phyloP scores from a whole-genome alignment of 2,888 invertebrate genomes.

The Drosophila meridiana region DNA sequence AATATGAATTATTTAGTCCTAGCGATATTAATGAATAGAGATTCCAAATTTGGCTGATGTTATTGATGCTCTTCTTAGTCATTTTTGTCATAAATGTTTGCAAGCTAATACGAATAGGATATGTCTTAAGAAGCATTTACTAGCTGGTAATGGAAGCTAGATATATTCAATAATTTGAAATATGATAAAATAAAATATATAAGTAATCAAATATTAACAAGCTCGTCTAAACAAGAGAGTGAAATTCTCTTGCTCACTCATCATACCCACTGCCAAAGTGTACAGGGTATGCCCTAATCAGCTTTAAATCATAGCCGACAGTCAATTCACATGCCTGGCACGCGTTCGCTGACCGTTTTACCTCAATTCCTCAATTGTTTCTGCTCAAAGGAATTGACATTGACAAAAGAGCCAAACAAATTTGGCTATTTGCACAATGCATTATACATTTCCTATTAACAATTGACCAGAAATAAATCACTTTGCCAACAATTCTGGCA shows the following conservation, averaged over 20 bases:
- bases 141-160: too few species aligned
- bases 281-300: background rate
- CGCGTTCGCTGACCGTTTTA: conserved; percentile 60
- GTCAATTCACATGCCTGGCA: conserved; percentile 52
- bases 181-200: too few species aligned
- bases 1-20: too few species aligned
- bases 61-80: too few species aligned
- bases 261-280: background rate
- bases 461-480: conserved; percentile 26
- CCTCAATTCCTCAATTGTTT: conserved; percentile 40
- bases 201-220: too few species aligned
- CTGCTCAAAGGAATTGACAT: conserved; percentile 36
- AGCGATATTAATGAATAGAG: too few species aligned
- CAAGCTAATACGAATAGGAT: too few species aligned
- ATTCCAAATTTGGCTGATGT: too few species aligned
- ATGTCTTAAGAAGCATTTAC: too few species aligned
- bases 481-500: conserved; percentile 24
- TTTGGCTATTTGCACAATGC: conserved; percentile 23
- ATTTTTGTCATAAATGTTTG: too few species aligned
- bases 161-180: too few species aligned
- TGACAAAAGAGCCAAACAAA: conserved; percentile 46
- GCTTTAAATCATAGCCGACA: background rate
- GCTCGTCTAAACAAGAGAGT: background rate
- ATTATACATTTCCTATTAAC: conserved; percentile 2
- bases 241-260: too few species aligned